These are phyloP conservation scores for Drosophila kurseongensis DNA, from an alignment of 1,140 invertebrate species.

Conservation along the genomic window DNA sequence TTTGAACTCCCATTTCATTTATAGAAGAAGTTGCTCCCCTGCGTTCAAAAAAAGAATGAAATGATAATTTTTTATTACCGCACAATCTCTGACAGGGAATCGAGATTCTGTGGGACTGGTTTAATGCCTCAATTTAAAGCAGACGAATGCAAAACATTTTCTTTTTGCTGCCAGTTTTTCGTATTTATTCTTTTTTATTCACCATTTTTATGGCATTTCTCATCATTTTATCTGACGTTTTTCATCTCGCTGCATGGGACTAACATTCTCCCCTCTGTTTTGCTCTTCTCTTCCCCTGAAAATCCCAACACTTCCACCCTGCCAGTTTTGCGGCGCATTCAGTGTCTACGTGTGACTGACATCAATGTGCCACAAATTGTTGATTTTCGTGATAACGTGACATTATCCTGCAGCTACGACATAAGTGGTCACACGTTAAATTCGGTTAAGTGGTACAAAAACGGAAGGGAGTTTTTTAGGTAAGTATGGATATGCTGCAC, in stretches of 20 bases:
- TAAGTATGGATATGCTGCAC: constrained; percentile 75
- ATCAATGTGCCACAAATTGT: constrained; percentile 85
- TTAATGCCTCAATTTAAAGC: constrained; percentile 52
- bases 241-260: constrained; percentile 45
- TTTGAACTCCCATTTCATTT: background rate
- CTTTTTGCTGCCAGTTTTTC: constrained; percentile 49
- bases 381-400: constrained; percentile 85
- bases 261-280: constrained; percentile 16
- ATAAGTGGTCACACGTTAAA: constrained; percentile 88
- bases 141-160: constrained; percentile 61
- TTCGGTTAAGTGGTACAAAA: constrained; percentile 93
- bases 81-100: constrained; percentile 43
- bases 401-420: constrained; percentile 86
- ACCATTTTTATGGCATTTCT: constrained; percentile 71
- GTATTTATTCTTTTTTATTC: constrained; percentile 34
- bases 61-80: constrained; percentile 47
- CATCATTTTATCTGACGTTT: constrained; percentile 76
- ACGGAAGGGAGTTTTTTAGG: constrained; percentile 89
- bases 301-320: constrained; percentile 18
- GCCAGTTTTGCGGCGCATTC: constrained; percentile 70
- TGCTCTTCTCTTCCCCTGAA: constrained; percentile 9
- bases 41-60: background rate
- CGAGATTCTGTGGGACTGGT: constrained; percentile 25
- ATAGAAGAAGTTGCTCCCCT: background rate
- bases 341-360: constrained; percentile 81